Base-by-base conservation (phyloP, 2,888 invertebrate genomes). In the Andrena trimmerana region DNA sequence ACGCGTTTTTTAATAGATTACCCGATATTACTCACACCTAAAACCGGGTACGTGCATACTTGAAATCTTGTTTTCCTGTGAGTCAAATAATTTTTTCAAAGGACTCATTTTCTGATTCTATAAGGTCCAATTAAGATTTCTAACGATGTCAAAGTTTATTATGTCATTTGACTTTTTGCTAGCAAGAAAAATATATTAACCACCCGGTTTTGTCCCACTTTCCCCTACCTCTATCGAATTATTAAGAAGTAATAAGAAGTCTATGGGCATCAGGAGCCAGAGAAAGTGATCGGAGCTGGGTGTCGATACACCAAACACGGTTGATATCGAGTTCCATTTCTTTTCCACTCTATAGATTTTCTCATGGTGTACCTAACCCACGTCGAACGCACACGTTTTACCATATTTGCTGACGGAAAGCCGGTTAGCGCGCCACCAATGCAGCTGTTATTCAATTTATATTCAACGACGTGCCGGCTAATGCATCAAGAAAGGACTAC, bases 361-460 rank as follows among this genome's bases (percentile, higher is more conserved):
- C 29, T 20, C 27, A 8, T 27, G 48, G 27, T 48, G 31, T 63
- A n/a, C 63, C 3, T 7, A 31, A 24, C 54, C 42, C 29, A 29
- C 52, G 57, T 36, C 1, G 31, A 76, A 83, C 67, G 65, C 60
- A 77, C 79, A 13, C 67, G 79, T 88, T 85, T 88, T 80, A 84
- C 31, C 74, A 67, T 78, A 81, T 85, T 84, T 81, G 67, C 79
- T 60, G 20, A 68, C 20, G 74, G 50, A 78, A 87, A 88, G 69
- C 83, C 57, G 29, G 76, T 87, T 87, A 84, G 74, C 70, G 54
- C 48, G 66, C 16, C 54, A 29, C 54, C 57, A 67, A 33, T 42
- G 33, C 16, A 54, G 59, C 72, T 75, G 72, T 84, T 88, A 88
- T 88, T 88, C 81, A 86, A 88, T 88, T 88, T 86, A 71, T 62